Evolutionary conservation across 2,797 vertebrate genomes (phyloP).

Genomic region (Manis pentadactyla): DNA sequence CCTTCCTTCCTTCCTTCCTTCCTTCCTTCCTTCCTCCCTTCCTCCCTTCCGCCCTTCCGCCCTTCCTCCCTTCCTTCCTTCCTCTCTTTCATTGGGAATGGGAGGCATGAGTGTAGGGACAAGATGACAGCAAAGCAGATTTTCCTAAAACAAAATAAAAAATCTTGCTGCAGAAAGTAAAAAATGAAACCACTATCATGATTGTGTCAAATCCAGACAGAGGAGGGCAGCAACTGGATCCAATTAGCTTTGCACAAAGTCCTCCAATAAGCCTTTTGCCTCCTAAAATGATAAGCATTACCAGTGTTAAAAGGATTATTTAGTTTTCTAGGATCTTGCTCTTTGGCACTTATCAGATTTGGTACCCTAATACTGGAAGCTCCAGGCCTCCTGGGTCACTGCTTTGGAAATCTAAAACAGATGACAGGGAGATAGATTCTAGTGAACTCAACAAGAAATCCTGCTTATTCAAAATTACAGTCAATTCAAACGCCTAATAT

Average conservation of each 20-base stretch:
- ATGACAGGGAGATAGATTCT: constrained; percentile 70
- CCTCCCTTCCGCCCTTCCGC: neutral
- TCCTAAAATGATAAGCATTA: constrained; percentile 73
- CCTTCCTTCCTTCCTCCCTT: neutral
- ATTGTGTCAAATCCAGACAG: constrained; percentile 65
- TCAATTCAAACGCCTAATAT: constrained; percentile 59
- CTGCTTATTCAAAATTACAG: constrained; percentile 73
- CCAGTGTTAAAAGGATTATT: constrained; percentile 74
- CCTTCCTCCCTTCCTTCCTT: neutral
- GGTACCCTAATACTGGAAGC: constrained; percentile 70
- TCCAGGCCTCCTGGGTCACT: constrained; percentile 64
- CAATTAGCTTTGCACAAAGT: constrained; percentile 66
- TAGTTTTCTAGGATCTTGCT: constrained; percentile 70
- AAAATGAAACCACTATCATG: constrained; percentile 61
- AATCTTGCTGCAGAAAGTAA: constrained; percentile 47
- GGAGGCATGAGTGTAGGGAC: neutral
- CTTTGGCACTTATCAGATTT: constrained; percentile 71
- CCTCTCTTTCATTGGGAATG: neutral
- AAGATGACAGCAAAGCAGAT: neutral
- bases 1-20: neutral
- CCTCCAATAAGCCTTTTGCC: constrained; percentile 62
- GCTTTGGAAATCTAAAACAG: constrained; percentile 83
- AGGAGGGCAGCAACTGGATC: constrained; percentile 68
- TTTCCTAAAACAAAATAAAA: neutral
- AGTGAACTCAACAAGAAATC: constrained; percentile 71